Percentiles rank a stretch among this genome's conserved stretches.
Conservation (phyloP, 2,113 vertebrate genomes). For the Pionites leucogaster region DNA sequence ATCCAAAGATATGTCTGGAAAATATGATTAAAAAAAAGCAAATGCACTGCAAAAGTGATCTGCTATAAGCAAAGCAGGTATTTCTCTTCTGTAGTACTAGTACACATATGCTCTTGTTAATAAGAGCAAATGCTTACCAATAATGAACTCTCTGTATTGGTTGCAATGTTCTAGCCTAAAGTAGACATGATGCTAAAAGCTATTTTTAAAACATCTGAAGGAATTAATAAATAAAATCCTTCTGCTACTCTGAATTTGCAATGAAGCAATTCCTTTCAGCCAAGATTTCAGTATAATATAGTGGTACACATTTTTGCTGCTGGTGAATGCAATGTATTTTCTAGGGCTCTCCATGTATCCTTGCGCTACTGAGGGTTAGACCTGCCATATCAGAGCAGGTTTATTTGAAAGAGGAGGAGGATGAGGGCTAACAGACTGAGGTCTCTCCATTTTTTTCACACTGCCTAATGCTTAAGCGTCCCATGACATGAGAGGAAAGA, state of each 20-base stretch:
- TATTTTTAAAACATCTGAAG: not conserved
- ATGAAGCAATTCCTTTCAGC: not conserved
- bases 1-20: constrained; percentile 14
- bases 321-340: not conserved
- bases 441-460: not conserved
- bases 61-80: not conserved
- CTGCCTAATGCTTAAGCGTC: not conserved
- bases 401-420: not conserved
- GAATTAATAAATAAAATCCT: constrained; percentile 5
- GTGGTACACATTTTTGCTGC: not conserved
- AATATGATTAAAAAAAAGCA: constrained; percentile 5
- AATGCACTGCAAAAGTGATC: not conserved
- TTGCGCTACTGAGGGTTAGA: not conserved
- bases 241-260: not conserved
- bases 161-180: not conserved
- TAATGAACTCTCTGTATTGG: not conserved
- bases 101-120: not conserved
- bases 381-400: not conserved
- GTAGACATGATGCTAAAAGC: not conserved
- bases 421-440: not conserved
- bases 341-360: not conserved
- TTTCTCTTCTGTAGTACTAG: not conserved
- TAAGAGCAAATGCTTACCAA: not conserved
- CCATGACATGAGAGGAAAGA: not conserved
- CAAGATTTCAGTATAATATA: not conserved